A percentile compares a stretch with the other conserved stretches of the same genome.
Conservation (phyloP, 2,113 vertebrate species). For the mouse (Mus musculus) region DNA sequence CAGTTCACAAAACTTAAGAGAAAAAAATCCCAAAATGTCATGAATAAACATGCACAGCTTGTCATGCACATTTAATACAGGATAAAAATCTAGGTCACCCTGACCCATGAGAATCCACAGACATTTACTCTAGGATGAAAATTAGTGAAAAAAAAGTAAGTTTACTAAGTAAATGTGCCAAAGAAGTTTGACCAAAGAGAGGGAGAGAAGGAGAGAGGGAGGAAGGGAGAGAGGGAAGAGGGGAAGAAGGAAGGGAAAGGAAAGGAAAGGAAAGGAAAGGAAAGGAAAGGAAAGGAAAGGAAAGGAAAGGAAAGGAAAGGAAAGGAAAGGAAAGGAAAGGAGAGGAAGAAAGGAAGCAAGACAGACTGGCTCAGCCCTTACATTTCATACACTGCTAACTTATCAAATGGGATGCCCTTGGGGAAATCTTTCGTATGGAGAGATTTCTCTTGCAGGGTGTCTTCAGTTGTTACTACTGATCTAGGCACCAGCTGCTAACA, state of each 20-base stretch:
- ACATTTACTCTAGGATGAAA: not conserved
- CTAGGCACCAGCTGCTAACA: slow-evolving; percentile 2
- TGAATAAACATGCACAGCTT: not conserved
- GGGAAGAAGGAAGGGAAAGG: too few species aligned
- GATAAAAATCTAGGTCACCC: not conserved
- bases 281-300: too few species aligned
- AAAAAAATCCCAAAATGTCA: slow-evolving; percentile 11
- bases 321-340: not conserved
- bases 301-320: not conserved
- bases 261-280: too few species aligned
- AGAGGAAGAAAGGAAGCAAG: not conserved
- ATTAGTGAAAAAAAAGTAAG: not conserved
- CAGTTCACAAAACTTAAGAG: slow-evolving; percentile 29
- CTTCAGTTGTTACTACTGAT: not conserved
- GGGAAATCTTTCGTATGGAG: not conserved
- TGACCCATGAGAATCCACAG: not conserved
- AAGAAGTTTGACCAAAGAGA: not conserved
- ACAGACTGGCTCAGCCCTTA: not conserved
- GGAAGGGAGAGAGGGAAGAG: not conserved
- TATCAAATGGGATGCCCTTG: not conserved
- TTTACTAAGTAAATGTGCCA: not conserved
- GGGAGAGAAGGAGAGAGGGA: not conserved
- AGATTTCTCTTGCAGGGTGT: slow-evolving; percentile 12
- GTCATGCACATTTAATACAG: not conserved
- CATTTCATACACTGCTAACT: not conserved